Conservation (phyloP, 92 coral and sea anemone species). For the Zoanthus solanderi region DNA sequence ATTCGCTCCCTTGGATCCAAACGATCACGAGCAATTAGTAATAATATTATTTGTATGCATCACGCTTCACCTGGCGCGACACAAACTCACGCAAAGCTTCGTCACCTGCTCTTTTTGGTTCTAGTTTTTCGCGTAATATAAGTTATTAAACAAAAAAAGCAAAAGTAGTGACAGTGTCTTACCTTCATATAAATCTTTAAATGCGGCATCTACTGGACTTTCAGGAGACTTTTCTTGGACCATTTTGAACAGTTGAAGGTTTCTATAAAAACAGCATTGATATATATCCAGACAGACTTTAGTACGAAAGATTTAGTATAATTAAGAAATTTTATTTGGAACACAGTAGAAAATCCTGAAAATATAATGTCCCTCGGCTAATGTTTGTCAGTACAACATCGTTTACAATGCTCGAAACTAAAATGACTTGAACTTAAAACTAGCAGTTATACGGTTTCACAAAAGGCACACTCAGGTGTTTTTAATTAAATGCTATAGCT, state of each 20-base stretch:
- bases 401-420: too few species aligned
- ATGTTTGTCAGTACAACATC: too few species aligned
- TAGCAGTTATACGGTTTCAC: too few species aligned
- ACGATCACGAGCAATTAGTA: slow-evolving; percentile 19
- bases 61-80: background rate
- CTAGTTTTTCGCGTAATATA: background rate
- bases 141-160: background rate
- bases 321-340: too few species aligned
- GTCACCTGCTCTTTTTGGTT: background rate
- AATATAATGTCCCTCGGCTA: too few species aligned
- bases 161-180: background rate
- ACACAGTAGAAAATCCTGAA: too few species aligned
- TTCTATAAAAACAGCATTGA: background rate
- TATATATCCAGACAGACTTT: background rate
- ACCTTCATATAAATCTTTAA: slow-evolving; percentile 44
- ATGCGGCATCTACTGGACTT: slow-evolving; percentile 38
- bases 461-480: too few species aligned
- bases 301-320: background rate
- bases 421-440: too few species aligned
- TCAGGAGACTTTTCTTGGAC: slow-evolving; percentile 41
- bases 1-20: slow-evolving; percentile 28
- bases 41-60: background rate
- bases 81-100: slow-evolving; percentile 31
- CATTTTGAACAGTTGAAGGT: background rate
- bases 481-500: too few species aligned